Base-by-base conservation (phyloP, 2,797 vertebrate species). In the Phoeniculus purpureus region DNA sequence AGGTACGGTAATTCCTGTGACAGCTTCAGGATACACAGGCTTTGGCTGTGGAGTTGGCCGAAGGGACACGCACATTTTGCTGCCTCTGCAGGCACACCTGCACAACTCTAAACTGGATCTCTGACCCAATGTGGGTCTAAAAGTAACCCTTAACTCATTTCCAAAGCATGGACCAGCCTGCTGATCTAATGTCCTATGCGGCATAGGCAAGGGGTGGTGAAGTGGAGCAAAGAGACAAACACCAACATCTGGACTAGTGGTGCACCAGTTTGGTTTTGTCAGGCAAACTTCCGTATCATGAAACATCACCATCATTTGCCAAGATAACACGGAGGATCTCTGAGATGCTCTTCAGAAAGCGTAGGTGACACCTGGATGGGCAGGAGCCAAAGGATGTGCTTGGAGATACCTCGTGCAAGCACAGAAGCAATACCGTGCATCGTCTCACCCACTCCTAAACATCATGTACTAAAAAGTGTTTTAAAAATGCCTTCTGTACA, bases 81-180 rank as follows among this genome's bases (percentile, higher is more conserved):
- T 17, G 55, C 64, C 29, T 52, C 72, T 2, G 0, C 67, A 59
- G 43, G 29, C 17, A 26, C 2, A 0, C 34, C 3, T 0, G 29
- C 48, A 52, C 74, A 19, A 34, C 52, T 27, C 56, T 37, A 32
- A 54, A 45, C 62, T 21, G 21, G 20, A 54, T 32, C 60, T 64
- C 40, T 29, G 56, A 79, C 50, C 68, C 87, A 68, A 5, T 4
- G 22, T 52, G 74, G 65, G 60, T 29, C 78, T 73, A 11, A 45
- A 90, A 80, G 27, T 15, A 86, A 50, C 43, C 15, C 43, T 3
- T 27, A 14, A 12, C 19, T 65, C 19, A 12, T 26, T 26, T 48
- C 31, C 56, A 48, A 48, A 83, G 60, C 65, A 80, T 0, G 3
- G 81, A 51, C 25, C 68, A 68, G 60, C 65, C 62, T 2, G 13